A percentile compares a stretch with the other conserved stretches of the same genome.
Evolutionary conservation across 2,888 invertebrate genomes (phyloP).

Genomic region (Ferrisia virgata): DNA sequence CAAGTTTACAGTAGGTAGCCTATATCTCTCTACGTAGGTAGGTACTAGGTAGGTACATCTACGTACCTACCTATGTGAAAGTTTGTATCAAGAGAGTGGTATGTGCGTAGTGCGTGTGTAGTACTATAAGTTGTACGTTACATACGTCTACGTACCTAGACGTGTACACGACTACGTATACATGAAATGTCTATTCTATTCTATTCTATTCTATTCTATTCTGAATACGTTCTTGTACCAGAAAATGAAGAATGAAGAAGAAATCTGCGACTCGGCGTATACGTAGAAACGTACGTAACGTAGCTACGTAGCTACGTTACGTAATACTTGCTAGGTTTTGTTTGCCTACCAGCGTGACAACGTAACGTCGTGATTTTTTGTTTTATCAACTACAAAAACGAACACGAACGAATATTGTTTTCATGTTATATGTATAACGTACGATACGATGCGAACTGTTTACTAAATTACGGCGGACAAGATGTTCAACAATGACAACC

Average conservation of each 20-base stretch:
- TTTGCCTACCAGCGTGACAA: not conserved
- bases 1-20: not conserved
- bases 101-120: not conserved
- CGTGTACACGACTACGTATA: too few relatives aligned
- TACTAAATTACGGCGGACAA: not conserved
- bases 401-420: not conserved
- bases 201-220: not conserved
- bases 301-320: too few relatives aligned
- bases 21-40: too few relatives aligned
- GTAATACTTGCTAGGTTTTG: too few relatives aligned
- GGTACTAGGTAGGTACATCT: too few relatives aligned
- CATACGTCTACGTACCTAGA: not conserved
- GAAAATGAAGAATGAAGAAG: conserved; percentile 5
- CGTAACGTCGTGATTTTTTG: not conserved
- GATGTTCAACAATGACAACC: not conserved
- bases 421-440: not conserved
- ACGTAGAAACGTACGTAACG: too few relatives aligned
- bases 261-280: not conserved
- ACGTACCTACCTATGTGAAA: too few relatives aligned
- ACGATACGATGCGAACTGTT: not conserved
- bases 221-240: not conserved
- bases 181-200: not conserved
- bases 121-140: not conserved
- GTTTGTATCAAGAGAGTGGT: not conserved
- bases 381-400: not conserved